A percentile compares a stretch with the other conserved stretches of the same genome.
Evolutionary conservation across 1,140 invertebrate species (phyloP).

Genomic region (Lanistes nyassanus): DNA sequence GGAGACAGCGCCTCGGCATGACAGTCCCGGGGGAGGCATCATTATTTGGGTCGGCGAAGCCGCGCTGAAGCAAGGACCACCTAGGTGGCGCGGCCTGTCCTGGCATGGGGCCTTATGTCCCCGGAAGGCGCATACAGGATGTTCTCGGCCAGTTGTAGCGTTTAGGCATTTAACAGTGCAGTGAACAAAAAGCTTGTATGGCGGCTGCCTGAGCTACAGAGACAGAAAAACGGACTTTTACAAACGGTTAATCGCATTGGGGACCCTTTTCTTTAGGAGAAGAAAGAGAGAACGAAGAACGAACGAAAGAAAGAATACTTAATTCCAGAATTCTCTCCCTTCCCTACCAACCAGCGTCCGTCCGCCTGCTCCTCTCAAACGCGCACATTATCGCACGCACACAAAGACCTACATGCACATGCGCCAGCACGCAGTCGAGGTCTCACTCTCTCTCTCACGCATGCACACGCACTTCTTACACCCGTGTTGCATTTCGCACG

Average conservation of each 20-base stretch:
- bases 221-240: neutral
- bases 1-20: no score
- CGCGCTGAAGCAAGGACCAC: no score
- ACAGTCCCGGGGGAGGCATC: no score
- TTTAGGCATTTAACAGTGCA: no score
- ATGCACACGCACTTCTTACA: neutral
- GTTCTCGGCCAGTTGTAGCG: no score
- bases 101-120: no score
- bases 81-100: no score
- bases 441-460: no score
- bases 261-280: neutral
- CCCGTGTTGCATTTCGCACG: neutral
- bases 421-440: neutral
- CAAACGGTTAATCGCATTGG: neutral
- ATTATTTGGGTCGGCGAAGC: no score
- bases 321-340: neutral
- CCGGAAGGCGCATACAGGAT: no score
- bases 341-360: neutral
- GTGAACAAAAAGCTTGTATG: no score
- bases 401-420: slow-evolving; percentile 10
- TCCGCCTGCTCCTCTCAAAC: neutral
- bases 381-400: neutral
- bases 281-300: neutral
- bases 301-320: neutral
- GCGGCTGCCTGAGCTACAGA: no score